Conservation (phyloP, 53 echinoderm and acorn worm species). For the Zoroaster sp. region DNA sequence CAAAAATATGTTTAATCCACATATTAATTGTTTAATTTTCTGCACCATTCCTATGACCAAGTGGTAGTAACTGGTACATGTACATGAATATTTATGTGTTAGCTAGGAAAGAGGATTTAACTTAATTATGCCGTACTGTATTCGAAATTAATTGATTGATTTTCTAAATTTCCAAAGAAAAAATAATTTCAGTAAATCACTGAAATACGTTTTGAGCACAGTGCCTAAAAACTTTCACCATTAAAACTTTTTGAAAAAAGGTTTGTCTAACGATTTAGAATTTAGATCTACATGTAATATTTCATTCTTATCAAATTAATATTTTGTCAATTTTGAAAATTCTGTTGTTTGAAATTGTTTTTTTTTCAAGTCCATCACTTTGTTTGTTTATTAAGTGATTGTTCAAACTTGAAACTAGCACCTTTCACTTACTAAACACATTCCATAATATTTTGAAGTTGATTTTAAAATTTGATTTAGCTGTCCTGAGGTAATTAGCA, state of each 20-base stretch:
- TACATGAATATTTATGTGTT: background rate
- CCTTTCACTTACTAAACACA: background rate
- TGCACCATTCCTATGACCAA: too few species aligned
- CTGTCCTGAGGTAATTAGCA: background rate
- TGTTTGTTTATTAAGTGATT: background rate
- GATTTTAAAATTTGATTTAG: background rate
- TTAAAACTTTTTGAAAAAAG: background rate
- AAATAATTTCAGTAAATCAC: background rate
- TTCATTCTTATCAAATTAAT: too few species aligned
- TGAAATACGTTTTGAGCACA: background rate
- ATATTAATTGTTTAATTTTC: too few species aligned
- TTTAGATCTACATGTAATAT: too few species aligned
- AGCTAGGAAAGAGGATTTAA: background rate
- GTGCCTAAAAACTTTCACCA: background rate
- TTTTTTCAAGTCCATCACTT: background rate
- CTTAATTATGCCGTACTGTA: background rate
- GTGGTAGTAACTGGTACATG: background rate
- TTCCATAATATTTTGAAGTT: background rate
- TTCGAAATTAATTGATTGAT: background rate
- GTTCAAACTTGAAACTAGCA: background rate
- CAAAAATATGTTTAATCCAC: too few species aligned
- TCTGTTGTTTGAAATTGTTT: too few species aligned
- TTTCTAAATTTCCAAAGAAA: background rate
- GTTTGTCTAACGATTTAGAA: too few species aligned
- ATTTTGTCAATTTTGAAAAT: too few species aligned